phyloP scores from a whole-genome alignment of 1,140 invertebrate genomes.

The Procambarus virginalis region DNA sequence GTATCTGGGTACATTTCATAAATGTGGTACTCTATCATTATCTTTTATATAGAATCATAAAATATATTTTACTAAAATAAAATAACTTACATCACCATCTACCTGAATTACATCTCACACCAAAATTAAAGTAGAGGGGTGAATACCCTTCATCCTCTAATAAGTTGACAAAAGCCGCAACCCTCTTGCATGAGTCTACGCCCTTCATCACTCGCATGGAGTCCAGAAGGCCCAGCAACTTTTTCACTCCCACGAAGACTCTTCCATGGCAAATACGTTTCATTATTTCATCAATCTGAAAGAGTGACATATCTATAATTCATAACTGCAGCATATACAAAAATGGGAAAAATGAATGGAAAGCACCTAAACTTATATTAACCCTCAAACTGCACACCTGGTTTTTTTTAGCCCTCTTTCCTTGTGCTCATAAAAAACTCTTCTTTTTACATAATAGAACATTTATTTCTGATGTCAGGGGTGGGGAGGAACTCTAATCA shows the following conservation, averaged over 20 bases:
- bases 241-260: slow-evolving; percentile 93
- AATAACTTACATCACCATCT: not conserved
- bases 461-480: too few species aligned
- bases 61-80: not conserved
- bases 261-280: slow-evolving; percentile 47
- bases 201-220: slow-evolving; percentile 89
- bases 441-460: too few species aligned
- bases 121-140: slow-evolving; percentile 40
- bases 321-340: not conserved
- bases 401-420: too few species aligned
- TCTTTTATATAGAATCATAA: not conserved
- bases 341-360: not conserved
- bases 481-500: too few species aligned
- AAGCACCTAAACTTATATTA: not conserved
- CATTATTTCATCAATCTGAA: slow-evolving; percentile 54
- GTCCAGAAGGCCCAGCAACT: slow-evolving; percentile 91
- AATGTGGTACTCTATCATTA: not conserved
- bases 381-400: not conserved
- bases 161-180: slow-evolving; percentile 63
- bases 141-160: slow-evolving; percentile 67
- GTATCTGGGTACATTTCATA: too few species aligned
- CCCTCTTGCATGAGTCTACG: slow-evolving; percentile 61
- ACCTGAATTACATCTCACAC: not conserved
- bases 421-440: too few species aligned
- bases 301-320: not conserved